phyloP scores from a whole-genome alignment of 2,797 vertebrate genomes.

The Champsocephalus esox region DNA sequence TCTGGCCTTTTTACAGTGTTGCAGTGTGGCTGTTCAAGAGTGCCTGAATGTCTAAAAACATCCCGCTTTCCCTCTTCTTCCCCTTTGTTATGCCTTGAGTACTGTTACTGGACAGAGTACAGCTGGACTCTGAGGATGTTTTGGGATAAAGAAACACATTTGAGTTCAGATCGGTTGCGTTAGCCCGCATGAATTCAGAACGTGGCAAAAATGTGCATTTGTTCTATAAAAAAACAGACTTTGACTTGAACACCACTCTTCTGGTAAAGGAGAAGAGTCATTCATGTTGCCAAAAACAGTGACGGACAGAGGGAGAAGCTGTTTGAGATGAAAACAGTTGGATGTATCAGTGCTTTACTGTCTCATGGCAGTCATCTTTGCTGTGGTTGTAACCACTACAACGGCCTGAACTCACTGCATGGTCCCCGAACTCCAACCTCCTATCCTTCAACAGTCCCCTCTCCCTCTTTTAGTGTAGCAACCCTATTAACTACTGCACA shows the following conservation, averaged over 20 bases:
- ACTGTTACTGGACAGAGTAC: slow-evolving; percentile 45
- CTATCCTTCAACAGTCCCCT: slow-evolving; percentile 43
- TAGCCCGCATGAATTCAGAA: slow-evolving; percentile 43
- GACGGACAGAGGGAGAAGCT: slow-evolving; percentile 40
- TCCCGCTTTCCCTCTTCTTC: slow-evolving; percentile 15
- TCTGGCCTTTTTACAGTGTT: slow-evolving; percentile 70
- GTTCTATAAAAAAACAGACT: slow-evolving; percentile 33
- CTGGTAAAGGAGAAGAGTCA: slow-evolving; percentile 38
- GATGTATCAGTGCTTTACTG: slow-evolving; percentile 69
- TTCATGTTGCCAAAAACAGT: slow-evolving; percentile 62
- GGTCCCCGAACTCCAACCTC: slow-evolving; percentile 58
- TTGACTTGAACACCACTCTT: slow-evolving; percentile 33
- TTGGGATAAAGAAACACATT: slow-evolving; percentile 27
- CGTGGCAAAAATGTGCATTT: slow-evolving; percentile 55
- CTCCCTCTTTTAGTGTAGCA: slow-evolving; percentile 69
- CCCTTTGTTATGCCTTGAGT: slow-evolving; percentile 50
- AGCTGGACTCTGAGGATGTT: slow-evolving; percentile 48
- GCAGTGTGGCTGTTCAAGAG: slow-evolving; percentile 67
- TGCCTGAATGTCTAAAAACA: slow-evolving; percentile 74
- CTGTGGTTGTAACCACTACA: slow-evolving; percentile 63
- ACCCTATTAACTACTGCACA: slow-evolving; percentile 76
- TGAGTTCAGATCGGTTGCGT: slow-evolving; percentile 25
- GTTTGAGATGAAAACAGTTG: slow-evolving; percentile 44
- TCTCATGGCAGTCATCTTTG: slow-evolving; percentile 66
- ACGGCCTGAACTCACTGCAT: slow-evolving; percentile 79